Base-by-base conservation (phyloP, 2,797 vertebrate genomes). In the Sylvia borin region DNA sequence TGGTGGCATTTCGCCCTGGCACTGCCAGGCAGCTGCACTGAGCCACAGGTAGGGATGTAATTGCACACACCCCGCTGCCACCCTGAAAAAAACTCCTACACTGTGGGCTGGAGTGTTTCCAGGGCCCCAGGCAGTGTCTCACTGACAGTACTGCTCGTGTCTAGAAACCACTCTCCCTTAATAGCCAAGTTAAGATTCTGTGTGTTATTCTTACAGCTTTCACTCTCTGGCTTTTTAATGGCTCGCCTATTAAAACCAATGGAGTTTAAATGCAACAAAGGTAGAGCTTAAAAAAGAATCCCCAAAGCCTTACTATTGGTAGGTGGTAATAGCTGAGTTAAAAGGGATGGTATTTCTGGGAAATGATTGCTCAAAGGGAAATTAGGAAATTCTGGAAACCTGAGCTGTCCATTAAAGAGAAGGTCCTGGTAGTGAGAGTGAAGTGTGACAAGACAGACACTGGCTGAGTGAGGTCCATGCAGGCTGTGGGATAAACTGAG, bases 151-250 rank as follows among this genome's bases (percentile, higher is more conserved):
- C 20, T 62, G 38, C 75, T 84, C 15, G 3, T 55, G 73, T 93
- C 93, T 88, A 78, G 82, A 88, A 93, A 70, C 53, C 42, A 47
- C 48, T 92, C 60, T 75, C 70, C 40, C 83, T 78, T 86, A 88
- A 92, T 22, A 86, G 73, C 36, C 58, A 54, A 40, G 57, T 55
- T 82, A 68, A 85, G 62, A 53, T 75, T 74, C 68, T 16, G 7
- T 55, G 42, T 80, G 25, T 83, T 89, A 89, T 40, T 74, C 86
- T 85, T 80, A 54, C 9, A 75, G 65, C 88, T 82, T 77, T 91
- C 72, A 51, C 21, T 89, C 57, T 79, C 68, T 42, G 78, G 77
- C 72, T 94, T 78, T 70, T 85, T 93, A 94, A 95, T 73, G 75
- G 64, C 72, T 64, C 0, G 0, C 78, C 81, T 92, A n/a, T 91